A percentile compares a stretch with the other conserved stretches of the same genome.
Evolutionary conservation across 2,113 vertebrate species (phyloP).

Genomic region (Forbesichthys papilliferus): DNA sequence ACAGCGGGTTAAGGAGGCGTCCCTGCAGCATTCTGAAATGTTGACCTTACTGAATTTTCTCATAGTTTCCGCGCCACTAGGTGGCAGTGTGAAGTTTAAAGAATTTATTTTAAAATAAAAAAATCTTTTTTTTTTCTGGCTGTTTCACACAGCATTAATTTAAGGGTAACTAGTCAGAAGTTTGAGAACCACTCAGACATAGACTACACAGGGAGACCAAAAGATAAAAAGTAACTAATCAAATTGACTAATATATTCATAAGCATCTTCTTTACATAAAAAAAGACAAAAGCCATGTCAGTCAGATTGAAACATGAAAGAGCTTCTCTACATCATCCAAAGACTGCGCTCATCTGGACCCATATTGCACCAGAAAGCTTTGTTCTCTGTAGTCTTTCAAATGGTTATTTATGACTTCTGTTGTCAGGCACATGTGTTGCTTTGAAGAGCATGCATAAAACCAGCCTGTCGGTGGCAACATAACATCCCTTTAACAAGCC

Average conservation of each 20-base stretch:
- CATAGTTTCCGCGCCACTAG: too few species aligned
- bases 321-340: not conserved
- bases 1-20: not conserved
- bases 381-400: not conserved
- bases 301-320: not conserved
- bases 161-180: not conserved
- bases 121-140: too few species aligned
- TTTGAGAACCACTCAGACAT: not conserved
- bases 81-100: too few species aligned
- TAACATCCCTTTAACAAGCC: not conserved
- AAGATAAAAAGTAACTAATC: too few species aligned
- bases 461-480: not conserved
- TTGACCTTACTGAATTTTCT: too few species aligned
- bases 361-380: not conserved
- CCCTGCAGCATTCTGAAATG: too few species aligned
- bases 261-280: not conserved
- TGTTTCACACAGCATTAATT: not conserved
- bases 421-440: not conserved
- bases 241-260: too few species aligned
- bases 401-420: not conserved
- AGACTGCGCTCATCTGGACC: not conserved
- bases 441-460: not conserved
- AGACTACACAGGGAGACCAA: not conserved
- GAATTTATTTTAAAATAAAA: too few species aligned
- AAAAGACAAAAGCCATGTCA: slow-evolving; percentile 1